phyloP scores from a whole-genome alignment of 2,797 vertebrate genomes.

The Gouania willdenowi region DNA sequence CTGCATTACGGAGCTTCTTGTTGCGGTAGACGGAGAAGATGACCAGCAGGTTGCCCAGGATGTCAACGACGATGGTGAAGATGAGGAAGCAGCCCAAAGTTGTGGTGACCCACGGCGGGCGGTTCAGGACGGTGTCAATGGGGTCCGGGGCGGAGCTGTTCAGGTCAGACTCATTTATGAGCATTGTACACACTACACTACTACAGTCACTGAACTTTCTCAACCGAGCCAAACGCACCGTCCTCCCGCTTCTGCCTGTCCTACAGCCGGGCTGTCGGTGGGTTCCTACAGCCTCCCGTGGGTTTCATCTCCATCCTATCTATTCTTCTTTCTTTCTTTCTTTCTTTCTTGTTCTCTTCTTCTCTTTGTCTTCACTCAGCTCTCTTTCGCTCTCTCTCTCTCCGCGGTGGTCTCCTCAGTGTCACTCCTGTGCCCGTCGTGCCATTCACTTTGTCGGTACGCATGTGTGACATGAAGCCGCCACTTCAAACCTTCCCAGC shows the following conservation, averaged over 20 bases:
- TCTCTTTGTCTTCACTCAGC: too few species aligned
- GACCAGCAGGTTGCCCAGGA: slow-evolving; percentile 92
- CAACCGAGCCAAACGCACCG: slow-evolving; percentile 40
- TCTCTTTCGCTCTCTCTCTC: background rate
- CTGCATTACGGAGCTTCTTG: slow-evolving; percentile 93
- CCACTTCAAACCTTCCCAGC: slow-evolving; percentile 57
- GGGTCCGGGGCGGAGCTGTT: slow-evolving; percentile 77
- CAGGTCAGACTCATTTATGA: slow-evolving; percentile 79
- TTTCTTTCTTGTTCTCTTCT: too few species aligned
- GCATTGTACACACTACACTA: slow-evolving; percentile 82
- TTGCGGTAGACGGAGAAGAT: slow-evolving; percentile 92
- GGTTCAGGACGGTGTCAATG: slow-evolving; percentile 60
- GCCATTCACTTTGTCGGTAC: slow-evolving; percentile 68
- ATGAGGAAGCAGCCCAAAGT: slow-evolving; percentile 87
- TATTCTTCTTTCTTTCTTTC: too few species aligned
- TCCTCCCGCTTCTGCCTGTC: slow-evolving; percentile 14
- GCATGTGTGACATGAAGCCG: slow-evolving; percentile 69
- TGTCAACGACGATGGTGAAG: slow-evolving; percentile 91
- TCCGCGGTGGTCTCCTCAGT: slow-evolving; percentile 32
- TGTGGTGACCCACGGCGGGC: slow-evolving; percentile 84
- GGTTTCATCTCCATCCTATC: slow-evolving; percentile 50
- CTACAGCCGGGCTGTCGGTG: slow-evolving; percentile 29
- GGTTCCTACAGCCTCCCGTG: slow-evolving; percentile 39
- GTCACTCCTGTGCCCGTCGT: slow-evolving; percentile 65
- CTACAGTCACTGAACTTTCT: slow-evolving; percentile 61